Percentiles rank a stretch among this genome's conserved stretches.
Conservation (phyloP, 2,797 vertebrate genomes). For the Syndactyla subalaris region DNA sequence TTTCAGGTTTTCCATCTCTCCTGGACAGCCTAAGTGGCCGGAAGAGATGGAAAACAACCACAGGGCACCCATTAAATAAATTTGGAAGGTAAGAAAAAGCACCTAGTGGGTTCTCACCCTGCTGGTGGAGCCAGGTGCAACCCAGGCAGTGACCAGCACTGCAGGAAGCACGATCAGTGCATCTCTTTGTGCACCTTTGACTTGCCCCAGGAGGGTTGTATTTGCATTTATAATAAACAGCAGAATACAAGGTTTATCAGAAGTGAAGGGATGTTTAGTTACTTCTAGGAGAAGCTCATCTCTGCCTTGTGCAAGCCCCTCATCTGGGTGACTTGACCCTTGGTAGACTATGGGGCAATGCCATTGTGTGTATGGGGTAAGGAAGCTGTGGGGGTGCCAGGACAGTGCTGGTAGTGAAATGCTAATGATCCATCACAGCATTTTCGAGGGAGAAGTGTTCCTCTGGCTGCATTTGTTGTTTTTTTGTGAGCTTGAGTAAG, state of each 20-base stretch:
- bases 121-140: neutral
- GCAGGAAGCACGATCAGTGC: neutral
- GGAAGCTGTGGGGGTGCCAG: neutral
- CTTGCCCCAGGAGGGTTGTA: neutral
- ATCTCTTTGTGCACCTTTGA: neutral
- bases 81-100: neutral
- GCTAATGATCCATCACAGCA: neutral
- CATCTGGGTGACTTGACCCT: neutral
- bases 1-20: neutral
- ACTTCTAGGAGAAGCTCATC: neutral
- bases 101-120: neutral
- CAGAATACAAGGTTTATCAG: neutral
- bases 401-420: neutral
- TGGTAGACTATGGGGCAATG: fast-evolving
- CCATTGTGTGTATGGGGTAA: fast-evolving
- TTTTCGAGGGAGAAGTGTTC: neutral
- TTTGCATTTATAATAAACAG: neutral
- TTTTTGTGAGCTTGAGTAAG: neutral
- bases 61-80: neutral
- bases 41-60: neutral
- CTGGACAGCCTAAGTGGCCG: neutral
- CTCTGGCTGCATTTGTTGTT: neutral
- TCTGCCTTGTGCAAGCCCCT: neutral
- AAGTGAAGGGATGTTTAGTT: neutral
- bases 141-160: fast-evolving